phyloP scores from a whole-genome alignment of 2,888 invertebrate genomes.

The Nipponacmea schrenckii region DNA sequence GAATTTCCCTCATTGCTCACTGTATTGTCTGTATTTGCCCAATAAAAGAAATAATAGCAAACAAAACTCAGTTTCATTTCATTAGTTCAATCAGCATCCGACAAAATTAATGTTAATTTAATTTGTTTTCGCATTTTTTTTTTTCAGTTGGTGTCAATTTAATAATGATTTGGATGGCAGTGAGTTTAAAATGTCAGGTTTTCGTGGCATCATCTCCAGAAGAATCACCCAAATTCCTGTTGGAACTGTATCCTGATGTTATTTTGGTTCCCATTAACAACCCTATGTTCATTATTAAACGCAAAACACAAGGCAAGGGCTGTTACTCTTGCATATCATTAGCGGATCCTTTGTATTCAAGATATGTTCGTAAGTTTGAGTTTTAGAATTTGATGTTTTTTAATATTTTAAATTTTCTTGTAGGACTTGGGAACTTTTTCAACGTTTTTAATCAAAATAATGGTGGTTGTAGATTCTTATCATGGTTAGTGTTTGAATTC shows the following conservation, averaged over 20 bases:
- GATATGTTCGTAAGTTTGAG: not conserved
- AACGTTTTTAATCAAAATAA: too few species aligned
- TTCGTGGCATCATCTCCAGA: not conserved
- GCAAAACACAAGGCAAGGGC: not conserved
- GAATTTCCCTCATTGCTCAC: too few species aligned
- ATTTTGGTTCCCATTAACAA: too few species aligned
- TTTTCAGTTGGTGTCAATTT: not conserved
- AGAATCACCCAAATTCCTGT: not conserved
- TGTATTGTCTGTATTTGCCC: too few species aligned
- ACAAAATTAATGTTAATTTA: too few species aligned
- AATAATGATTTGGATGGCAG: not conserved
- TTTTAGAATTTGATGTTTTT: slow-evolving; percentile 30
- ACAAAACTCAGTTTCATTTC: not conserved
- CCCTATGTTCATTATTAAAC: not conserved
- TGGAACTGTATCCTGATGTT: not conserved
- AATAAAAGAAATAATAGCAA: not conserved
- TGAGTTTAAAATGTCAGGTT: not conserved
- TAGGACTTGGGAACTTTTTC: too few species aligned
- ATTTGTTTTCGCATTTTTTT: not conserved
- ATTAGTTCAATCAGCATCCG: too few species aligned
- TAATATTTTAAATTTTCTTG: too few species aligned
- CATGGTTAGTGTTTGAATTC: not conserved
- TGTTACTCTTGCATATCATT: not conserved
- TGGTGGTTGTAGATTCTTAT: slow-evolving; percentile 26
- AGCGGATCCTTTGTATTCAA: not conserved